A percentile compares a stretch with the other conserved stretches of the same genome.
These are phyloP conservation scores for Pangasius macronema DNA, from an alignment of 2,797 vertebrate species.

Conservation along the genomic window DNA sequence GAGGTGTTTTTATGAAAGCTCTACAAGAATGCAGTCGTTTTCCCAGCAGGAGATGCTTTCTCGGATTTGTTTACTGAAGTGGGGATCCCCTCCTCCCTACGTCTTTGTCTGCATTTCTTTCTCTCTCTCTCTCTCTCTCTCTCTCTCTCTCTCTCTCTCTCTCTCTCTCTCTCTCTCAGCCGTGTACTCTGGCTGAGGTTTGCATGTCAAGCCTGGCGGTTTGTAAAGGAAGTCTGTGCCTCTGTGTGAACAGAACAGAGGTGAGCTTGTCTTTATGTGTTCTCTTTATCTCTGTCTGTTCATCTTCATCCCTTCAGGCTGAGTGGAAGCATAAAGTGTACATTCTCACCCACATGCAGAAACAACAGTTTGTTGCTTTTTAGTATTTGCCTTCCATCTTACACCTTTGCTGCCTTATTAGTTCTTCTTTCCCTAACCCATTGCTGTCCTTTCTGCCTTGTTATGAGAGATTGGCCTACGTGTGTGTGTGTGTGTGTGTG, in stretches of 20 bases:
- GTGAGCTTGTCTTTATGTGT: constrained; percentile 43
- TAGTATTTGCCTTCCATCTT: constrained; percentile 39
- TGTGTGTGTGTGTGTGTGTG: background rate
- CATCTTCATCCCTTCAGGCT: constrained; percentile 23
- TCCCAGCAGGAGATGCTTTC: constrained; percentile 58
- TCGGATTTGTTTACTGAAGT: constrained; percentile 59
- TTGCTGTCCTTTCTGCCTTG: constrained; percentile 46
- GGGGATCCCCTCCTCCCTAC: constrained; percentile 59
- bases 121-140: constrained; percentile 23
- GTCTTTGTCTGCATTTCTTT: constrained; percentile 41
- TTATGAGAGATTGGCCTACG: constrained; percentile 43
- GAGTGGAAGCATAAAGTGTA: constrained; percentile 22
- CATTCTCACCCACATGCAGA: background rate
- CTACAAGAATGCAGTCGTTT: constrained; percentile 47
- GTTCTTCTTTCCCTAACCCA: constrained; percentile 10
- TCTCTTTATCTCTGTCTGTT: constrained; percentile 32
- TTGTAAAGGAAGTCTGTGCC: constrained; percentile 54
- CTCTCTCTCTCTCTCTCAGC: no score
- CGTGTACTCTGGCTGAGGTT: constrained; percentile 38
- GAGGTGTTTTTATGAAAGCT: constrained; percentile 43
- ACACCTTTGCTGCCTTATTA: constrained; percentile 21
- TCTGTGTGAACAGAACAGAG: constrained; percentile 47
- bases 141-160: background rate
- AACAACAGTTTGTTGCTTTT: constrained; percentile 17
- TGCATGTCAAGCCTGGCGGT: constrained; percentile 44